Conservation (phyloP, 2,888 invertebrate species). For the Amblyteles armatorius region DNA sequence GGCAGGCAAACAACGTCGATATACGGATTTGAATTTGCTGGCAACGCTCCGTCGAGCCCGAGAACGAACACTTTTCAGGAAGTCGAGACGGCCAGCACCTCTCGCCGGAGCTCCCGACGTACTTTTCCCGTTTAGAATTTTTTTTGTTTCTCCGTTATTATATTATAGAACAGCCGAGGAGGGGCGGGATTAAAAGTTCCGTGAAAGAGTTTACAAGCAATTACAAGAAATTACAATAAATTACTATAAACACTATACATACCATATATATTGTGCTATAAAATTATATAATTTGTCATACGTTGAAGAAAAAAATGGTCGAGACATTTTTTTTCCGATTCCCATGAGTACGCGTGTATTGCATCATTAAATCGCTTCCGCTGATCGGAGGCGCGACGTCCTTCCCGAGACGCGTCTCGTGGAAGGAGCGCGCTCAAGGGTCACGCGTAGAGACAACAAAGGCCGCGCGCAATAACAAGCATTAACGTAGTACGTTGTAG, state of each 20-base stretch:
- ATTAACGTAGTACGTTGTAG: slow-evolving; percentile 2
- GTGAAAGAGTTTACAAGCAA: slow-evolving; percentile 1
- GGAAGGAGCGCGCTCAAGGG: slow-evolving; percentile 13
- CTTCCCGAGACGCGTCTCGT: neutral
- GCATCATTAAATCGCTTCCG: neutral
- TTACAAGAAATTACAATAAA: neutral
- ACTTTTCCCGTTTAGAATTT: neutral
- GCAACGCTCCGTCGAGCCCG: slow-evolving; percentile 7
- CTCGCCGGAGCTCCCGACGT: neutral
- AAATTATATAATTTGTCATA: too few species aligned
- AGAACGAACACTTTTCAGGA: neutral
- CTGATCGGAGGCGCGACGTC: slow-evolving; percentile 3
- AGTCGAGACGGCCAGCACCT: neutral
- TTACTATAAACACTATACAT: too few species aligned
- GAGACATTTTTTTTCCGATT: neutral
- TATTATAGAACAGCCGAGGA: neutral
- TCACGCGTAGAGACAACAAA: slow-evolving; percentile 15
- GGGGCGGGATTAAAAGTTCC: neutral
- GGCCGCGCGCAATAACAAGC: slow-evolving; percentile 11
- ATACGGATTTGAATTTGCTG: slow-evolving; percentile 25
- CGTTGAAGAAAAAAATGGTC: neutral
- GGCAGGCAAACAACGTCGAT: slow-evolving; percentile 27
- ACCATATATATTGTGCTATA: too few species aligned
- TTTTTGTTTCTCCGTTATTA: neutral
- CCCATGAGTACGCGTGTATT: neutral